These are phyloP conservation scores for Eulemur coronatus DNA, from an alignment of 2,797 vertebrate genomes.

Conservation along the genomic window DNA sequence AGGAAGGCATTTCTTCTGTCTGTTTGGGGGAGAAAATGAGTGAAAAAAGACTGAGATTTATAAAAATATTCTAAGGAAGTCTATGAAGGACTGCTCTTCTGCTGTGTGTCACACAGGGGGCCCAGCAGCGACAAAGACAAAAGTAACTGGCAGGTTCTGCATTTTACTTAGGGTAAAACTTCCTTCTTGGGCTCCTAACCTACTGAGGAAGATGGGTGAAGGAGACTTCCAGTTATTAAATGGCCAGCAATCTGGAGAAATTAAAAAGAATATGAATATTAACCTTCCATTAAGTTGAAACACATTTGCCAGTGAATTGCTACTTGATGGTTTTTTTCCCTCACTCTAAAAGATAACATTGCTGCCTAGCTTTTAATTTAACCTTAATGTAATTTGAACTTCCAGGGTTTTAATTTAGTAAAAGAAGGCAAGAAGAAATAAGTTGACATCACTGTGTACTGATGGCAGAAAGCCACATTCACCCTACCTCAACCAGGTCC, in stretches of 20 bases:
- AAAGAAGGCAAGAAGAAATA: constrained; percentile 39
- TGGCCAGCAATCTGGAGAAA: background rate
- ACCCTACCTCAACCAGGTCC: background rate
- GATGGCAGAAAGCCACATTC: background rate
- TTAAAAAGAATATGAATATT: constrained; percentile 12
- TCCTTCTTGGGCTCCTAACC: background rate
- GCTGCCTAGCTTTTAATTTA: constrained; percentile 28
- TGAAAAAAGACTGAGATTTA: background rate
- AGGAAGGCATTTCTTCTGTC: background rate
- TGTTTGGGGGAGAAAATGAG: background rate
- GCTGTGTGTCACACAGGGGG: background rate
- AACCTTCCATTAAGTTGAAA: constrained; percentile 28
- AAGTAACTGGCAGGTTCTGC: background rate
- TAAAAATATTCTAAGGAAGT: background rate
- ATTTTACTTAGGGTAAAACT: background rate
- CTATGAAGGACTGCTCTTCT: background rate
- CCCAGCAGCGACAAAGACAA: background rate
- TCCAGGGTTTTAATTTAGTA: constrained; percentile 23
- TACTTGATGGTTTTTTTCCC: background rate
- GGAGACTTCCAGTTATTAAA: background rate
- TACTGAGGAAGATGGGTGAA: background rate
- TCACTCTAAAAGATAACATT: background rate
- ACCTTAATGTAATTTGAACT: constrained; percentile 36
- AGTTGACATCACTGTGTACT: constrained; percentile 18
- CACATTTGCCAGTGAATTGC: constrained; percentile 39